These are phyloP conservation scores for Microctonus aethiopoides DNA, from an alignment of 2,888 invertebrate genomes.

Conservation along the genomic window DNA sequence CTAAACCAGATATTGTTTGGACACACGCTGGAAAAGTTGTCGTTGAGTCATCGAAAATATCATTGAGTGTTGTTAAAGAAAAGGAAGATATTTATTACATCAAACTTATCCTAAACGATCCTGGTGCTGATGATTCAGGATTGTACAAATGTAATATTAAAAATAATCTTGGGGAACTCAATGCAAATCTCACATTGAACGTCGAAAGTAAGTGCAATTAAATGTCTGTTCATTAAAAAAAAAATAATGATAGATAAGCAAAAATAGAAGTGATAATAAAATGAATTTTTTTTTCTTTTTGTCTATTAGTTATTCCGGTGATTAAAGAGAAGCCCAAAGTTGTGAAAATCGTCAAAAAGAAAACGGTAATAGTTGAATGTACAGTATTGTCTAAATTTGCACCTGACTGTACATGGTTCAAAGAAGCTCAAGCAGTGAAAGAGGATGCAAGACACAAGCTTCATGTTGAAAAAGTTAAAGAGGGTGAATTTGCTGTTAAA, in stretches of 20 bases:
- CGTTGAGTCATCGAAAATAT: conserved; percentile 83
- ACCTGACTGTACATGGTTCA: conserved; percentile 94
- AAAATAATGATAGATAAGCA: background rate
- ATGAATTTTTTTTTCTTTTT: background rate
- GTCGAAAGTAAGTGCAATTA: conserved; percentile 86
- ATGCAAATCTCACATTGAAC: conserved; percentile 96
- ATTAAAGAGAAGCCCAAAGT: conserved; percentile 93
- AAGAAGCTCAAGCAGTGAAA: conserved; percentile 82
- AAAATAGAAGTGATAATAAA: background rate
- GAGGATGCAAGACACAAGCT: conserved; percentile 83
- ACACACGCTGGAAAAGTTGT: conserved; percentile 83
- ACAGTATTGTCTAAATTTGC: conserved; percentile 93
- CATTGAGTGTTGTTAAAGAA: conserved; percentile 78
- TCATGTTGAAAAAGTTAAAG: conserved; percentile 82
- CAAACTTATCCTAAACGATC: conserved; percentile 87
- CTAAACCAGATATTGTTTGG: conserved; percentile 86
- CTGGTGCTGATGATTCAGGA: conserved; percentile 95
- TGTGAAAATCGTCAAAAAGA: conserved; percentile 91
- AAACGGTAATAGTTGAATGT: conserved; percentile 93
- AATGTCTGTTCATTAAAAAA: conserved; percentile 13
- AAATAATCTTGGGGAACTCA: conserved; percentile 95
- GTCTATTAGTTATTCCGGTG: conserved; percentile 84
- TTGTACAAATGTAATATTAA: conserved; percentile 98
- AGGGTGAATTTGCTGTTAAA: conserved; percentile 91
- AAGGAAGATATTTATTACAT: conserved; percentile 86